Evolutionary conservation across 2,888 invertebrate species (phyloP).

Genomic region (Coelinius sp.): DNA sequence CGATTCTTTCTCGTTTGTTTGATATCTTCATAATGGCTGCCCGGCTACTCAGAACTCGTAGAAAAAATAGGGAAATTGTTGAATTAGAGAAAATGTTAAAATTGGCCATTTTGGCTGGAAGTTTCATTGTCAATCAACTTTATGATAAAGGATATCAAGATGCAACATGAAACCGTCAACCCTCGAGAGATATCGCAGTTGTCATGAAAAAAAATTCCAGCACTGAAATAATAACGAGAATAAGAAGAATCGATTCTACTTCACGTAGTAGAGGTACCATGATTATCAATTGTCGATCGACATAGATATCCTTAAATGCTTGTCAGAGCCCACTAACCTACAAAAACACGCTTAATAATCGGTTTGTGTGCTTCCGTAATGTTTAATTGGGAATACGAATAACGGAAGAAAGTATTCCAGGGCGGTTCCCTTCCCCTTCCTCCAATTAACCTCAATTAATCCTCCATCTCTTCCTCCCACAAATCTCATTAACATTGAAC

Average conservation of each 20-base stretch:
- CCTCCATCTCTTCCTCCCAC: not conserved
- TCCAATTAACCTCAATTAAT: not conserved
- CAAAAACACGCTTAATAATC: not conserved
- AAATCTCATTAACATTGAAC: not conserved
- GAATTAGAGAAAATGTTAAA: no score
- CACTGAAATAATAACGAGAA: not conserved
- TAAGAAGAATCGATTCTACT: not conserved
- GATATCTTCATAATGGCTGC: no score
- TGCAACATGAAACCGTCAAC: no score
- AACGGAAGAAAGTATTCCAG: conserved; percentile 18
- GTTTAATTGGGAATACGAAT: not conserved
- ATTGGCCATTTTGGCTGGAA: not conserved
- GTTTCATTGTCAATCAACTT: not conserved
- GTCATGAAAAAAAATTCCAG: not conserved
- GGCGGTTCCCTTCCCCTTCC: conserved; percentile 14
- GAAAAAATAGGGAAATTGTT: no score
- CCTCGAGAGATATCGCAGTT: not conserved
- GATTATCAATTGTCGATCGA: not conserved
- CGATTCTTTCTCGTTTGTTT: no score
- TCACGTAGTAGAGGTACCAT: no score
- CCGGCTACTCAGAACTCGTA: no score
- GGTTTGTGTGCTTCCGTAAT: not conserved
- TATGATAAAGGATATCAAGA: no score
- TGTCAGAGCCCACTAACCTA: conserved; percentile 13
- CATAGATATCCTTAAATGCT: not conserved